phyloP scores from a whole-genome alignment of 1,140 invertebrate species.

The Gonatopus flavifemur region DNA sequence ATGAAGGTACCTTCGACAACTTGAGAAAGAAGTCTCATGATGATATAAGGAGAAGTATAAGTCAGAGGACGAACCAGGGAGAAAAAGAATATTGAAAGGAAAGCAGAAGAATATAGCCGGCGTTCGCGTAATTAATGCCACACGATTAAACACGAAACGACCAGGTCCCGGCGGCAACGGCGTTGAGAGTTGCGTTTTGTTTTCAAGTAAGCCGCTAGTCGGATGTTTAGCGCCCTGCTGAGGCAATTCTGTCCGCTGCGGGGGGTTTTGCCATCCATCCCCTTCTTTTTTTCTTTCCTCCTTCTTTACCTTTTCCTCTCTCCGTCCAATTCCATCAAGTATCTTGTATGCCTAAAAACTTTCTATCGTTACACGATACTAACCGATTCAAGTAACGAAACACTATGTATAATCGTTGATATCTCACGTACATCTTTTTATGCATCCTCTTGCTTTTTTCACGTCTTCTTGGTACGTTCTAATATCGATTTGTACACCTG shows the following conservation, averaged over 20 bases:
- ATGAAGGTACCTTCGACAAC: neutral
- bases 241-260: slow-evolving; percentile 46
- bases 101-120: slow-evolving; percentile 19
- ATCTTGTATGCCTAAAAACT: too few species aligned
- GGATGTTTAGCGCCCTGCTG: slow-evolving; percentile 54
- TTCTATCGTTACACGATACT: too few species aligned
- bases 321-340: too few species aligned
- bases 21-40: neutral
- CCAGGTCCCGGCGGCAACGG: slow-evolving; percentile 39
- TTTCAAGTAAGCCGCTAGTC: slow-evolving; percentile 35
- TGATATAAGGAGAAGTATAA: neutral
- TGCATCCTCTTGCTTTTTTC: neutral
- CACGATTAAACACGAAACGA: slow-evolving; percentile 48
- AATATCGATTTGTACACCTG: too few species aligned
- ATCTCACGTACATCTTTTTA: neutral
- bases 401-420: too few species aligned
- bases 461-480: neutral
- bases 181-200: slow-evolving; percentile 49
- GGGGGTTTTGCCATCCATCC: slow-evolving; percentile 36
- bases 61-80: neutral
- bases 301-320: slow-evolving; percentile 11
- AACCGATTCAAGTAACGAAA: too few species aligned
- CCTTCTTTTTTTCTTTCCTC: slow-evolving; percentile 12
- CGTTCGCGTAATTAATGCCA: slow-evolving; percentile 51
- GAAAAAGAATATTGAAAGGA: slow-evolving; percentile 1